Evolutionary conservation across 35 echinoderm and acorn worm genomes (phyloP).

Genomic region (Ptychodera flava): DNA sequence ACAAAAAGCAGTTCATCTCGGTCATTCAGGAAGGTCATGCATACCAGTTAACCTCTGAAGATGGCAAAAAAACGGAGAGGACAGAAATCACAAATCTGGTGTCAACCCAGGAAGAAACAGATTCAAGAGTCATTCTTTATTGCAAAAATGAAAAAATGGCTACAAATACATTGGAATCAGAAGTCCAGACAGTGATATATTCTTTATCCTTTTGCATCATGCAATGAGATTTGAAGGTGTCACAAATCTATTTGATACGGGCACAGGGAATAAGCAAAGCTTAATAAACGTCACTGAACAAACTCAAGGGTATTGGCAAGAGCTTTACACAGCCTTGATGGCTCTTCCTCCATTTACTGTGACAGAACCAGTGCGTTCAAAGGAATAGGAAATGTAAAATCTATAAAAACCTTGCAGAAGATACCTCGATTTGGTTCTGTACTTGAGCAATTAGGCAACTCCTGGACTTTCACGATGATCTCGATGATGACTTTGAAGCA

Average conservation of each 20-base stretch:
- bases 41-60: neutral
- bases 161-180: neutral
- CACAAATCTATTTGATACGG: slow-evolving; percentile 25
- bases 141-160: slow-evolving; percentile 13
- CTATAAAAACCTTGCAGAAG: slow-evolving; percentile 31
- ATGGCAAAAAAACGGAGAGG: neutral
- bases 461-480: slow-evolving; percentile 24
- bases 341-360: slow-evolving; percentile 42
- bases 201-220: slow-evolving; percentile 31
- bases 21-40: neutral
- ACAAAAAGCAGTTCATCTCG: slow-evolving; percentile 28
- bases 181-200: slow-evolving; percentile 46
- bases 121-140: slow-evolving; percentile 48
- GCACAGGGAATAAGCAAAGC: slow-evolving; percentile 13
- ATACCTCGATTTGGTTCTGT: neutral
- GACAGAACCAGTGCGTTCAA: slow-evolving; percentile 49
- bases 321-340: slow-evolving; percentile 20
- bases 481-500: slow-evolving; percentile 23
- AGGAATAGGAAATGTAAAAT: slow-evolving; percentile 47
- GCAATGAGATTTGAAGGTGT: neutral
- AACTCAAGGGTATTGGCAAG: neutral
- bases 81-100: slow-evolving; percentile 9
- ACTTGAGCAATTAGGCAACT: slow-evolving; percentile 17
- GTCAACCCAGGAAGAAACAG: slow-evolving; percentile 42
- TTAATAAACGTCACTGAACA: slow-evolving; percentile 30